Base-by-base conservation (phyloP, 2,113 vertebrate genomes). In the Rhynchomys soricoides region DNA sequence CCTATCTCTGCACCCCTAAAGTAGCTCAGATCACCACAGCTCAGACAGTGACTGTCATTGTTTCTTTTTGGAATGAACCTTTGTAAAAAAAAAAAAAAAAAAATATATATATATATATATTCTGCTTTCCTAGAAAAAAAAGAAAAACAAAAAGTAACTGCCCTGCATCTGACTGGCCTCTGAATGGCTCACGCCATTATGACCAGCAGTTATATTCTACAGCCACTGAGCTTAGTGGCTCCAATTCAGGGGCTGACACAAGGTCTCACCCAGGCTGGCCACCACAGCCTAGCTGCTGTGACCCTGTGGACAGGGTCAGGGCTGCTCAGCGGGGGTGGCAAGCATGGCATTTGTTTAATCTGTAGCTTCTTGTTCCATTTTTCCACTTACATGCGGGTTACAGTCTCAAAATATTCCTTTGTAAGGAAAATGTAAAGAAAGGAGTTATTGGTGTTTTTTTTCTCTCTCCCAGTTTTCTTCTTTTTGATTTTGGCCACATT, bases 251-350 rank as follows among this genome's bases (percentile, higher is more conserved):
- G 64, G 11, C 55, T 40, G 43, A 50, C 43, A 50, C 34, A 66
- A 10, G 8, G 16, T 78, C 59, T 77, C 21, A 16, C 43, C 31
- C 45, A 55, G 24, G 37, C 71, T 11, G 57, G 59, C 57, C 68
- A 70, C 40, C 86, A 57, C 3, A 17, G 50, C 50, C 70, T 19
- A 89, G 70, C 70, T 55, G 50, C 86, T 57, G 66, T 57, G n/a
- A 17, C 50, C 22, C 9, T 2, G 8, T 31, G n/a, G 82, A 40
- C 1, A 0, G 16, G 48, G 79, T 59, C 29, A 37, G 45, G 2
- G 31, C 48, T n/a, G n/a, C n/a, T 70, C 5, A 9, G 19, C 5
- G 0, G 1, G n/a, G 3, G 59, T 9, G 5, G 34, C 2, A 15
- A 48, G 34, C 1, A 5, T 16, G 66, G 37, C 48, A 16, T 85